phyloP scores from a whole-genome alignment of 2,888 invertebrate species.

The Ceramica pisi region DNA sequence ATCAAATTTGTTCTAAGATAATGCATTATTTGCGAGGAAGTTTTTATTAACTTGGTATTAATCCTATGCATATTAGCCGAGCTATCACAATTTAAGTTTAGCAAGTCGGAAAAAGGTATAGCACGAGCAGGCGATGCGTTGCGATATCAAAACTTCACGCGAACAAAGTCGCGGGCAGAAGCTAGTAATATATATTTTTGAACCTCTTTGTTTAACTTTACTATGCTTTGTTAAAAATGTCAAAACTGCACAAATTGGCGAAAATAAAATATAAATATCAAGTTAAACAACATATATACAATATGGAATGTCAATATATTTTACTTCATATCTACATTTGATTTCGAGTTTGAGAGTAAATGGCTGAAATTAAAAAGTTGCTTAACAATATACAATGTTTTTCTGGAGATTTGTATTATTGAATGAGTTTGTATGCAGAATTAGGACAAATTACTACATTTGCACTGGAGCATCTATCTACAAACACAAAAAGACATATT shows the following conservation, averaged over 20 bases:
- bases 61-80: too few species aligned
- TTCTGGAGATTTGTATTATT: conserved; percentile 76
- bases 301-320: conserved; percentile 91
- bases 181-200: not conserved
- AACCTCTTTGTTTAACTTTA: not conserved
- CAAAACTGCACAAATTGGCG: conserved; percentile 50
- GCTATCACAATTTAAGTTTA: too few species aligned
- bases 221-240: conserved; percentile 33
- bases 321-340: conserved; percentile 89
- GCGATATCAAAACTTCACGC: too few species aligned
- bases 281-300: conserved; percentile 88
- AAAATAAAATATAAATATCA: conserved; percentile 73
- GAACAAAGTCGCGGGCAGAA: too few species aligned
- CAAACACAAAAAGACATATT: conserved; percentile 90
- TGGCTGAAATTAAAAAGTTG: conserved; percentile 85
- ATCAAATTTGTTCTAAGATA: too few species aligned
- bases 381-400: conserved; percentile 87
- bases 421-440: conserved; percentile 78
- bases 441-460: conserved; percentile 78
- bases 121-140: too few species aligned
- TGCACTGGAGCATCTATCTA: conserved; percentile 88
- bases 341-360: conserved; percentile 85
- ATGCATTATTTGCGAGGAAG: too few species aligned
- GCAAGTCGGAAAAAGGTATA: too few species aligned
- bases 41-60: too few species aligned